Base-by-base conservation (phyloP, 2,888 invertebrate species). In the Melikaiella ostensackeni region DNA sequence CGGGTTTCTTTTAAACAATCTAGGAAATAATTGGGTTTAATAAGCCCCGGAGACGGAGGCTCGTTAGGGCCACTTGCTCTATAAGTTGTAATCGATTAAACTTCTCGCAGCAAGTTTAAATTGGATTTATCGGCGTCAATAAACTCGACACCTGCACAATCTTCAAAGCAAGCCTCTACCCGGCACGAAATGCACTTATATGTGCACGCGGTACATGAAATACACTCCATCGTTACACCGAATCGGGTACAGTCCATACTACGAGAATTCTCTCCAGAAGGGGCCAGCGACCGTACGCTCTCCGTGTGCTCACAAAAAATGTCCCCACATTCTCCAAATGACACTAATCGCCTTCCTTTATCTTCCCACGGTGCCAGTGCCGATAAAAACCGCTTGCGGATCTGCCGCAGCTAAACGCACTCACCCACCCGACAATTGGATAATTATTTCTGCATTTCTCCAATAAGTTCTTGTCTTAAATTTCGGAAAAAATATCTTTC, bases 331-430 rank as follows among this genome's bases (percentile, higher is more conserved):
- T 91, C 91, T 88, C 88, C 89, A 86, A 90, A 91, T 90, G 90
- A 90, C 90, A 90, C 90, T 90, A 90, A 91, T 91, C 90, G 90
- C 88, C 90, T 90, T 88, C 88, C 89, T 90, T 90, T 91, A 90
- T 89, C 90, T 91, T 91, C 90, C 91, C 91, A 91, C 91, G 90
- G 90, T 91, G 86, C 86, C 85, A 83, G 78, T 84, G 81, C 79
- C 79, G 84, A 84, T 86, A 89, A 91, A 89, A 90, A 90, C 84
- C 80, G 73, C 62, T 78, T 80, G 80, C 80, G 79, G 80, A 80
- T 78, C 80, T 74, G 77, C 77, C 79, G 77, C 78, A 79, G 79
- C 78, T 9, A 73, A 74, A 66, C 83, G 79, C 83, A 77, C 77
- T 85, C 84, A 81, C 82, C 84, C 83, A 81, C 81, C 82, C 84